Evolutionary conservation across 2,888 invertebrate genomes (phyloP).

Genomic region (Drosophila siamana): DNA sequence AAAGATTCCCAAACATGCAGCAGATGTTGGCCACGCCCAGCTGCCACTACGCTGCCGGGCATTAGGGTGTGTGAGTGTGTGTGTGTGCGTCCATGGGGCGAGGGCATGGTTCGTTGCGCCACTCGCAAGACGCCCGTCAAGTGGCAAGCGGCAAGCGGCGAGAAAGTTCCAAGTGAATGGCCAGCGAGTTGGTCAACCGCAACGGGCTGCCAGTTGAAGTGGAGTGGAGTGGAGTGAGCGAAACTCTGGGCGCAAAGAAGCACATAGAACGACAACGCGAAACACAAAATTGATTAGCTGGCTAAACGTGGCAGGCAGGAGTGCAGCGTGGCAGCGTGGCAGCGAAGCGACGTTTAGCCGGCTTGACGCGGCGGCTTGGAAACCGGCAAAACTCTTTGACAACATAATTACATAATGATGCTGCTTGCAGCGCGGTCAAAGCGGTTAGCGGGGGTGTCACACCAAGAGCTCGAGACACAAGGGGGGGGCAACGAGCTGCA

Average conservation of each 20-base stretch:
- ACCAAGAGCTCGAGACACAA: neutral
- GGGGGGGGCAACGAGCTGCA: neutral
- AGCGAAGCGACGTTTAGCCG: conserved; percentile 54
- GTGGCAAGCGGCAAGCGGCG: conserved; percentile 40
- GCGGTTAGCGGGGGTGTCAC: conserved; percentile 25
- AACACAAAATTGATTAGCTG: conserved; percentile 68
- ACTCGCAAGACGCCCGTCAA: conserved; percentile 41
- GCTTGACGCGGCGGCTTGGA: conserved; percentile 61
- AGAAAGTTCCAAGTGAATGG: conserved; percentile 62
- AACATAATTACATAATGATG: conserved; percentile 83
- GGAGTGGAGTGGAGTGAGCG: too few species aligned
- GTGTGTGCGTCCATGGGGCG: neutral
- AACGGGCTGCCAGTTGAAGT: conserved; percentile 49
- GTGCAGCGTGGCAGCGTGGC: neutral
- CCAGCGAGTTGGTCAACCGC: conserved; percentile 74
- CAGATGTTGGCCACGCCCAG: conserved; percentile 51
- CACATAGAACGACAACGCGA: conserved; percentile 37
- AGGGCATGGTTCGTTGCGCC: conserved; percentile 28
- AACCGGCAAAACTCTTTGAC: conserved; percentile 63
- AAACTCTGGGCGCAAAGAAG: too few species aligned
- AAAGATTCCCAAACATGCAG: too few species aligned
- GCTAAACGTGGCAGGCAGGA: conserved; percentile 31
- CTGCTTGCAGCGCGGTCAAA: conserved; percentile 65
- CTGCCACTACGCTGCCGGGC: too few species aligned
- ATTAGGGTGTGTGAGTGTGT: conserved; percentile 46